These are phyloP conservation scores for Triops longicaudatus DNA, from an alignment of 1,140 invertebrate genomes.

Conservation along the genomic window DNA sequence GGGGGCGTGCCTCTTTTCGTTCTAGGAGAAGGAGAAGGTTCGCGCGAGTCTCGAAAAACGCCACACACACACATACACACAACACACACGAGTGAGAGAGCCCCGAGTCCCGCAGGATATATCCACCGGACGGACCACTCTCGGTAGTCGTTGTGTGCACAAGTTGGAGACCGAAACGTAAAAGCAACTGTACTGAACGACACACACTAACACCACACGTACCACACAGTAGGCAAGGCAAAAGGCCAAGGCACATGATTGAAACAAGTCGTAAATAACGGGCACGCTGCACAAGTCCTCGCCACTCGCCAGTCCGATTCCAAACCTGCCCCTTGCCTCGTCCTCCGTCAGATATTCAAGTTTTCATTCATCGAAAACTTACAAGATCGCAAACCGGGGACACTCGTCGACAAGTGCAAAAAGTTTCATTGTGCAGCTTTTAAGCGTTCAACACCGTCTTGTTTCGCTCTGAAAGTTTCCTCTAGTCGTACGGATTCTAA, in stretches of 20 bases:
- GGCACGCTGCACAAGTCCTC: slow-evolving; percentile 8
- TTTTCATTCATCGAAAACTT: background rate
- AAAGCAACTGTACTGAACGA: background rate
- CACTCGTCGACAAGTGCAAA: background rate
- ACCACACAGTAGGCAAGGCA: slow-evolving; percentile 1
- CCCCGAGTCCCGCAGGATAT: slow-evolving; percentile 4
- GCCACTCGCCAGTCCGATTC: slow-evolving; percentile 8
- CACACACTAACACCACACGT: too few relatives aligned
- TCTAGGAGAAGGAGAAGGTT: background rate
- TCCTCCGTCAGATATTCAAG: background rate
- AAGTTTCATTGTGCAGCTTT: too few relatives aligned
- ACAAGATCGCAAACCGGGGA: background rate
- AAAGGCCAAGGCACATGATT: slow-evolving; percentile 11
- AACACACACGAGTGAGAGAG: background rate
- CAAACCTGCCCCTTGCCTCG: background rate
- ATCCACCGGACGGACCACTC: background rate
- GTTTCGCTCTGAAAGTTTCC: too few relatives aligned
- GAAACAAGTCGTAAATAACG: slow-evolving; percentile 15
- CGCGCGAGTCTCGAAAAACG: background rate
- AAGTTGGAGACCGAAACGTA: background rate
- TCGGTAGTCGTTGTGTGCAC: background rate
- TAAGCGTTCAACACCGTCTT: too few relatives aligned
- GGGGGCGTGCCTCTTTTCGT: background rate
- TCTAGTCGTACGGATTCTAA: too few relatives aligned
- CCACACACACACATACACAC: background rate